A percentile compares a stretch with the other conserved stretches of the same genome.
Evolutionary conservation across 2,113 vertebrate genomes (phyloP).

Genomic region (zebrafish (Danio rerio)): DNA sequence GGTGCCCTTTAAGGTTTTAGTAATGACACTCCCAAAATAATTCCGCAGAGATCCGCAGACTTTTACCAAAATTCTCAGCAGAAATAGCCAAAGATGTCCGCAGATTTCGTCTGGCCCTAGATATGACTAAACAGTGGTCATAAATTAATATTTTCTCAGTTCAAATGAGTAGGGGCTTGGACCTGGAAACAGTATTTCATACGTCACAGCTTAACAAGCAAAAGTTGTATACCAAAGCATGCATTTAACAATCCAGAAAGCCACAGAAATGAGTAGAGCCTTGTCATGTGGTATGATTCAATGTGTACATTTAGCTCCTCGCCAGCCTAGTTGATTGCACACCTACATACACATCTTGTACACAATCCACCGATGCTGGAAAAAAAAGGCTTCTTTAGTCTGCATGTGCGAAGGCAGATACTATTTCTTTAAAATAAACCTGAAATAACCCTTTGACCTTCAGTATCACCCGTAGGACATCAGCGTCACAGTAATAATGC

Average conservation of each 20-base stretch:
- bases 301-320: conserved; percentile 4
- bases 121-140: no score
- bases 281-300: conserved; percentile 6
- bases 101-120: no score
- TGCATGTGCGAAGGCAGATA: background rate
- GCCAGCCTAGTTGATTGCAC: conserved; percentile 25
- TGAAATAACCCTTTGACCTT: conserved; percentile 30
- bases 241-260: conserved; percentile 1
- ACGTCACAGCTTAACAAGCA: background rate
- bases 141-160: no score
- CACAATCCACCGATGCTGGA: background rate
- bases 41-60: no score
- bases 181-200: no score
- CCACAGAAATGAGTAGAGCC: background rate
- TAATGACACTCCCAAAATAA: no score
- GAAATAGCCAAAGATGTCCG: no score
- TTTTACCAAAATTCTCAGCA: no score
- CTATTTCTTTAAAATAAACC: background rate
- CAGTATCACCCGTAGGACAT: background rate
- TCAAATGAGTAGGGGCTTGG: no score
- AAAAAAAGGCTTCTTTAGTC: background rate
- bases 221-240: background rate
- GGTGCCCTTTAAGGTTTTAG: no score
- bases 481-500: background rate
- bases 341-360: background rate